Base-by-base conservation (phyloP, 2,888 invertebrate species). In the Nudaria mundana region DNA sequence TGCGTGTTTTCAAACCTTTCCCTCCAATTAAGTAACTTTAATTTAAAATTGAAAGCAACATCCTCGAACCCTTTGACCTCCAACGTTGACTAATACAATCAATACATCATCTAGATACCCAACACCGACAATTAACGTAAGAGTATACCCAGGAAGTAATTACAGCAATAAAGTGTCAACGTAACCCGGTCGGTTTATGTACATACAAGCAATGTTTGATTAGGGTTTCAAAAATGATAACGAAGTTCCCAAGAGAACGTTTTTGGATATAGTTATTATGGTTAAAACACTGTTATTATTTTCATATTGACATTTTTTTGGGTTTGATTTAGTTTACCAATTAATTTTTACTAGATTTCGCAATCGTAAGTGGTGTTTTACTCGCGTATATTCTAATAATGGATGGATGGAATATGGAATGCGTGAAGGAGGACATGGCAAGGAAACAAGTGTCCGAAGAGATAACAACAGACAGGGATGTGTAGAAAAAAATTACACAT, bases 181-280 rank as follows among this genome's bases (percentile, higher is more conserved):
- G 56, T 56, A 51, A 55, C 52, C 52, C 48, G 56, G 61, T 66
- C 48, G 56, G 61, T 66, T 64, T 61, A 64, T 67, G 63, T 64
- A 52, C 63, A 71, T 63, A 63, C 65, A 66, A 60, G 61, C 62
- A 60, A 55, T 77, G 72, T 79, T 77, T 77, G 77, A 78, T 76
- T 72, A 73, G 67, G 72, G 68, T 59, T 57, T 58, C 54, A 63
- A 62, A 60, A 54, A 43, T 60, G 52, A 56, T 65, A 66, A 52
- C 56, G 58, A 54, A 40, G 52, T 60, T 56, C 49, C 49, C 68
- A 33, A 39, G 66, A 57, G 66, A 64, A 50, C 45, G 46, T 58
- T 58, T 60, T 53, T 22, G 6, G 12, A 23, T 40, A 15, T 14
- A 7, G 18, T 28, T n/a, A 45, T 59, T 5, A 5, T 45, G 45